Evolutionary conservation across 2,888 invertebrate genomes (phyloP).

Genomic region (Lasioglossum oenotherae): DNA sequence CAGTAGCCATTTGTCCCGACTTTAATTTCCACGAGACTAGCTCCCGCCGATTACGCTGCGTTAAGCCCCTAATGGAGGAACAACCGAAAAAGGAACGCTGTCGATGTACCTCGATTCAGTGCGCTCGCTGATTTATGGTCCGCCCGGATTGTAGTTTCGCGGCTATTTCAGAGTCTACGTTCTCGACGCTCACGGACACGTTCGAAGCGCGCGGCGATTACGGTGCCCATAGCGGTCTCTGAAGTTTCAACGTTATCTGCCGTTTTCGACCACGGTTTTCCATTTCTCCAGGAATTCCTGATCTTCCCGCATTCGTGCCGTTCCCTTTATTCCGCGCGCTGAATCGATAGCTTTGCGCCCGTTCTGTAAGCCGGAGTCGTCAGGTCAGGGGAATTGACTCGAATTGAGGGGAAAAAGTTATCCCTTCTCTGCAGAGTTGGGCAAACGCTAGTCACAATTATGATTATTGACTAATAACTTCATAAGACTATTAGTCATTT

Average conservation of each 20-base stretch:
- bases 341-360: slow-evolving; percentile 19
- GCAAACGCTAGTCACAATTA: too few species aligned
- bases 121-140: slow-evolving; percentile 60
- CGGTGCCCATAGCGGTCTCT: slow-evolving; percentile 3
- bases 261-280: slow-evolving; percentile 53
- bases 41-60: slow-evolving; percentile 51
- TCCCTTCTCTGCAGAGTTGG: too few species aligned
- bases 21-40: slow-evolving; percentile 55
- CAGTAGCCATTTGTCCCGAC: slow-evolving; percentile 49
- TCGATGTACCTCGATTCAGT: slow-evolving; percentile 65
- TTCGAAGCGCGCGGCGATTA: slow-evolving; percentile 14
- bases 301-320: slow-evolving; percentile 44
- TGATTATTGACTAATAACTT: too few species aligned
- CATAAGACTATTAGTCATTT: too few species aligned
- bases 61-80: slow-evolving; percentile 55
- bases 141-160: neutral
- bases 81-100: slow-evolving; percentile 53
- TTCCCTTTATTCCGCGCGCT: slow-evolving; percentile 44
- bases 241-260: slow-evolving; percentile 62
- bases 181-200: neutral
- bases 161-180: neutral
- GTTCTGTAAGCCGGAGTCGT: too few species aligned
- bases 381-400: too few species aligned
- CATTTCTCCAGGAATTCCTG: slow-evolving; percentile 63
- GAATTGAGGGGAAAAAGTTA: too few species aligned